phyloP scores from a whole-genome alignment of 2,797 vertebrate species.

The Melanotaenia boesemani region DNA sequence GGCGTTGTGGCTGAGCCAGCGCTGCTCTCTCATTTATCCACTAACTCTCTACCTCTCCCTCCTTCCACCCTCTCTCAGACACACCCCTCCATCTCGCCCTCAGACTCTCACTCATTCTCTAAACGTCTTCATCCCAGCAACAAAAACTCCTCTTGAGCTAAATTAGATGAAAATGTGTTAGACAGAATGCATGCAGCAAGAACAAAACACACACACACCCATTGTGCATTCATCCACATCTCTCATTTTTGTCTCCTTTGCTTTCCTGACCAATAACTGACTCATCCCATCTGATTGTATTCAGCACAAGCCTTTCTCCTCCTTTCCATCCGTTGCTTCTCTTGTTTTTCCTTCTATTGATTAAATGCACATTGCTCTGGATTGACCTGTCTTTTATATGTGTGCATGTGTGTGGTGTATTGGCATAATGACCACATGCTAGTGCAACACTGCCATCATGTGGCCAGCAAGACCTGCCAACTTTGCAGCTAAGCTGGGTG shows the following conservation, averaged over 20 bases:
- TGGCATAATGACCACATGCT: slow-evolving; percentile 1
- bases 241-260: background rate
- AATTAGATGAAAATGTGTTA: slow-evolving; percentile 9
- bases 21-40: slow-evolving; percentile 65
- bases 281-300: background rate
- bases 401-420: slow-evolving; percentile 1
- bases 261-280: background rate
- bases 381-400: slow-evolving; percentile 43
- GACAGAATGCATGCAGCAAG: background rate
- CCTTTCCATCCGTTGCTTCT: background rate
- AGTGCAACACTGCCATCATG: slow-evolving; percentile 62
- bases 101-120: slow-evolving; percentile 28
- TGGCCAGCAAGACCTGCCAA: slow-evolving; percentile 20
- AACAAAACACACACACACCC: background rate
- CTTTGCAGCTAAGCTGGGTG: background rate
- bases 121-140: slow-evolving; percentile 37
- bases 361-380: slow-evolving; percentile 31
- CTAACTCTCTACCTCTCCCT: slow-evolving; percentile 53
- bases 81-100: slow-evolving; percentile 51
- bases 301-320: background rate
- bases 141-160: slow-evolving; percentile 8
- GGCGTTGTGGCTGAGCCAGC: slow-evolving; percentile 71
- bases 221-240: slow-evolving; percentile 6
- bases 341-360: slow-evolving; percentile 30
- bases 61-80: slow-evolving; percentile 28